Percentiles rank a stretch among this genome's conserved stretches.
These are phyloP conservation scores for Rhinopomastus cyanomelas DNA, from an alignment of 2,113 vertebrate genomes.

Conservation along the genomic window DNA sequence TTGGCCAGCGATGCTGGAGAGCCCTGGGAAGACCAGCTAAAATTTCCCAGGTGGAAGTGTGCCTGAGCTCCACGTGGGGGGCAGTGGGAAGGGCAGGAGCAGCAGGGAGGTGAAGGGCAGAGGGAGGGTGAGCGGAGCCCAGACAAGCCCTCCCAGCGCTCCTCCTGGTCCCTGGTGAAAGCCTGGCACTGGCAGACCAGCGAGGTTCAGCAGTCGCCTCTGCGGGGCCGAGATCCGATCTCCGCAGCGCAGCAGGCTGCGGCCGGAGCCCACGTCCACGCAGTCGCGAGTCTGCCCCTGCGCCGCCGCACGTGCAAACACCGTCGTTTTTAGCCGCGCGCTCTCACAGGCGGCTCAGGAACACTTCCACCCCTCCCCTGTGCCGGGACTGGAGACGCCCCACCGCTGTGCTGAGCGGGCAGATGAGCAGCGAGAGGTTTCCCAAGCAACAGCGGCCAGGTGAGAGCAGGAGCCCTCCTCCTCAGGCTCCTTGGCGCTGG, in stretches of 20 bases:
- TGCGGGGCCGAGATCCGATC: not conserved
- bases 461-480: not conserved
- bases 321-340: not conserved
- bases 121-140: not conserved
- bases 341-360: not conserved
- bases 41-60: not conserved
- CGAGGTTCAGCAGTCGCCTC: not conserved
- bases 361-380: not conserved
- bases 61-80: not conserved
- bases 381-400: too few species aligned
- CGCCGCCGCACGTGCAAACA: not conserved
- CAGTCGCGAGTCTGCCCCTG: not conserved
- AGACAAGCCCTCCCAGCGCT: not conserved
- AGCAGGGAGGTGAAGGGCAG: not conserved
- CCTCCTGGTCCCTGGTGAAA: not conserved
- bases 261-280: not conserved
- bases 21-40: accelerated
- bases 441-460: constrained; percentile 14
- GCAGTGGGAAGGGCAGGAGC: not conserved
- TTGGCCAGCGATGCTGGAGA: not conserved
- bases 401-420: accelerated
- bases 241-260: not conserved
- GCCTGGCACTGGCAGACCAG: not conserved
- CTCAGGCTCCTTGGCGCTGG: not conserved
- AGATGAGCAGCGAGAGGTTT: not conserved